Evolutionary conservation across 1,140 invertebrate species (phyloP), one percentile per base, ranked within the genome.

Genomic region (Drosophila bocqueti): DNA sequence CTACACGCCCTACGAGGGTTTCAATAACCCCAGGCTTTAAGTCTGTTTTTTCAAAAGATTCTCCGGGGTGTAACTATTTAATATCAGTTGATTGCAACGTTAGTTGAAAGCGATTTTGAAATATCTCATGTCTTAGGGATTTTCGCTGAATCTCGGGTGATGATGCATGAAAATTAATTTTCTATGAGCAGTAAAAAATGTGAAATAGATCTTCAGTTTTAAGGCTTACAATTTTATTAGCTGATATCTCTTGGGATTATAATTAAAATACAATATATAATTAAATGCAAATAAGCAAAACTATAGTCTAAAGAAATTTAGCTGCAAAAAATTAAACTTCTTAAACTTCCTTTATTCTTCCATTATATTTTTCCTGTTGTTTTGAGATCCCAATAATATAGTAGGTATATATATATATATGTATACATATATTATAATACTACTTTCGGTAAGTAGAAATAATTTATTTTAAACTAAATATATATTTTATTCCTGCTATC

Each of bases 1-100:
- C 31, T 26, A 55, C 63, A 71, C 36, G 67, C 63, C 63, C 63
- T 47, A 31, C 49, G 43, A 46, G 21, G 29, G 11, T 24, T 46
- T 52, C 26, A 40, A 64, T 45, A 36, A 42, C 29, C 47, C 8
- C 34, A 50, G 18, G 31, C 10, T 52, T 66, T 34, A 24, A 34
- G 38, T 50, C 40, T 42, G 21, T 5, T 50, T 43, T 63, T 31
- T 29, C 24, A 36, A 57, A 40, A 55, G 40, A 62, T n/a, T 45
- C 31, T 36, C 13, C 10, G 40, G 26, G 57, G 63, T 42, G 38
- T 62, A 42, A 40, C 21, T 11, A 45, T 13, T 45, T 62, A 13
- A 34, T 43, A 43, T 65, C 58, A 16, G 29, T 26, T 31, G 57
- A 34, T 34, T 45, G 38, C 54, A 57, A 40, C 36, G 54, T 57